Conservation (phyloP, 2,888 invertebrate genomes). For the Hydrotaea diabolus region DNA sequence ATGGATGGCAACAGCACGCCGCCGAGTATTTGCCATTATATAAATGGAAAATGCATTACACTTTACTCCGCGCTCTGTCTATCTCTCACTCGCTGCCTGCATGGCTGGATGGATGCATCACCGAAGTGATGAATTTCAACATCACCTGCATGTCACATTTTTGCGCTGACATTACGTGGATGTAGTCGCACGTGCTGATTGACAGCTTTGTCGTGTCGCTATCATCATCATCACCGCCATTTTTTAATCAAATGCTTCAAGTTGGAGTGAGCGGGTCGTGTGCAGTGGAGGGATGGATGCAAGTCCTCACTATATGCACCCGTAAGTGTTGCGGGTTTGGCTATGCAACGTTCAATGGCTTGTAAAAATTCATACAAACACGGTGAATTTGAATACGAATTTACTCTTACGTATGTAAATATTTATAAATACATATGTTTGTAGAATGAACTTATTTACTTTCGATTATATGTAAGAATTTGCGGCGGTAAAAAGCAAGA, state of each 20-base stretch:
- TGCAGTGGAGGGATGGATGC: no score
- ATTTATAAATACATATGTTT: no score
- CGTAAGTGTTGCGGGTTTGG: no score
- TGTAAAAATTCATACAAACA: no score
- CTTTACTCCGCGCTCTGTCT: neutral
- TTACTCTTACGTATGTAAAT: no score
- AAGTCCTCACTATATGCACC: no score
- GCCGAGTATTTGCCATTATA: neutral
- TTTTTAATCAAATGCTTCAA: neutral
- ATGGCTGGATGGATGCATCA: neutral
- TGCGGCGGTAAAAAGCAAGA: no score
- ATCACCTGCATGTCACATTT: neutral
- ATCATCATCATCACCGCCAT: conserved; percentile 13
- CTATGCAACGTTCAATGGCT: no score
- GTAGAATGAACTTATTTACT: no score
- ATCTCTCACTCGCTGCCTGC: neutral
- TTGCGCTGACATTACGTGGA: neutral
- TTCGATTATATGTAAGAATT: no score
- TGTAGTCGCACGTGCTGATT: conserved; percentile 34
- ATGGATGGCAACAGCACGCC: neutral
- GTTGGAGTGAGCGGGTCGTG: no score
- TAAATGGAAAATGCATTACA: neutral
- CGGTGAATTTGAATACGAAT: no score
- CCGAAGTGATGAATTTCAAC: neutral
- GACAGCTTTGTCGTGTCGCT: conserved; percentile 24